phyloP scores from a whole-genome alignment of 2,888 invertebrate species.

The Smittia sp. region DNA sequence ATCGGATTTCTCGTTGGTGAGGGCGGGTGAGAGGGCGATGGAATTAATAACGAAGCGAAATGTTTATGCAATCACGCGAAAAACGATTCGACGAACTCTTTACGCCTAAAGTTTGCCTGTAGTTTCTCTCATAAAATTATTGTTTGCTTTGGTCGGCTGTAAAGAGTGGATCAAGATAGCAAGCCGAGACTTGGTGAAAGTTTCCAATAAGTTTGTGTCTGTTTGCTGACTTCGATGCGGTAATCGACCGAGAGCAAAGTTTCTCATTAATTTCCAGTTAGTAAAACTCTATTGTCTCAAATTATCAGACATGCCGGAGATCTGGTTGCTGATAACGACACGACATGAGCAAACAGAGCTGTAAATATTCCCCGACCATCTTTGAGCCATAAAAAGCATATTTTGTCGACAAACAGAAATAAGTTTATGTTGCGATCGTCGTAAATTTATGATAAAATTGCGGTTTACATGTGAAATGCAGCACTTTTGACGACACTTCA shows the following conservation, averaged over 20 bases:
- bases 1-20: too few species aligned
- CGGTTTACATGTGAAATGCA: conserved; percentile 6
- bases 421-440: conserved; percentile 1
- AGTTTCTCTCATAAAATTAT: too few species aligned
- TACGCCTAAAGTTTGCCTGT: too few species aligned
- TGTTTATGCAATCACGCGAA: too few species aligned
- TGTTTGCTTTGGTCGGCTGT: too few species aligned
- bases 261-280: conserved; percentile 5
- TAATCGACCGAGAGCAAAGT: neutral
- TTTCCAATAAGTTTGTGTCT: neutral
- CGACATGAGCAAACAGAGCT: neutral
- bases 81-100: too few species aligned
- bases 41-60: too few species aligned
- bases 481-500: conserved; percentile 8
- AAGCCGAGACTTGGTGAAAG: neutral
- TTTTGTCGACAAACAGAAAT: conserved; percentile 6
- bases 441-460: conserved; percentile 2
- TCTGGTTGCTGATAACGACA: neutral
- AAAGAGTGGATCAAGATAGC: neutral
- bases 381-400: neutral
- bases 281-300: neutral
- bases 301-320: neutral
- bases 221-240: too few species aligned
- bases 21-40: too few species aligned
- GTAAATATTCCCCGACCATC: neutral